Conservation (phyloP, 2,797 vertebrate genomes). For the Typhlichthys subterraneus region DNA sequence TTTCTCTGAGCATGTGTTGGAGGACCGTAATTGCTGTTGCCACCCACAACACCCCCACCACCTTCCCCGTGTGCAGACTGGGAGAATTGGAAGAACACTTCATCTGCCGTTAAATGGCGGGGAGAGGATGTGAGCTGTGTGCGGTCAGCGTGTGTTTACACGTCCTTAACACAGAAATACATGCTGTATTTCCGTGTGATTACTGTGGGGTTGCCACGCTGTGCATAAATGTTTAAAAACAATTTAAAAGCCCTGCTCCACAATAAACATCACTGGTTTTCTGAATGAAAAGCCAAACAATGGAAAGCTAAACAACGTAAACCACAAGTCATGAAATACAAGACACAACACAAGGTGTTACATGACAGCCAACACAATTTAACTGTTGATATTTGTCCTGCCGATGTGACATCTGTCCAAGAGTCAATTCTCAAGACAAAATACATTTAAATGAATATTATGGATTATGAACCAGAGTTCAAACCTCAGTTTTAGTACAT, state of each 20-base stretch:
- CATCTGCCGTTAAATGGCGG: conserved; percentile 41
- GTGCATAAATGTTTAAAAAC: too few species aligned
- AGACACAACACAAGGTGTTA: neutral
- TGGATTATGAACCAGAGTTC: conserved; percentile 24
- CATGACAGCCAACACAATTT: neutral
- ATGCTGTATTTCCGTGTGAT: too few species aligned
- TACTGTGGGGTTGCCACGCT: too few species aligned
- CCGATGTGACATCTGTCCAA: too few species aligned
- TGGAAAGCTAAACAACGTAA: neutral
- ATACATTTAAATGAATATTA: neutral
- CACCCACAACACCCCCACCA: conserved; percentile 24
- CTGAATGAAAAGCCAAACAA: neutral
- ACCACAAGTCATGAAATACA: too few species aligned
- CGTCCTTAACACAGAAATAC: neutral
- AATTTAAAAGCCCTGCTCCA: too few species aligned
- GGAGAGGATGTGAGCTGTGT: neutral
- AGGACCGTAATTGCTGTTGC: conserved; percentile 66
- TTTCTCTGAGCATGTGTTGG: conserved; percentile 52
- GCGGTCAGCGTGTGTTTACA: neutral
- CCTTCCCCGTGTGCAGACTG: conserved; percentile 51
- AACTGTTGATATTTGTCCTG: neutral
- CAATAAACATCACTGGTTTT: too few species aligned
- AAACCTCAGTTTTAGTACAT: conserved; percentile 6
- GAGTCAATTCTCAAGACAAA: too few species aligned
- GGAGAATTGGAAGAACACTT: conserved; percentile 78